Percentiles rank a stretch among this genome's conserved stretches.
Evolutionary conservation across 1,140 invertebrate species (phyloP).

Genomic region (Drosophila sproati): DNA sequence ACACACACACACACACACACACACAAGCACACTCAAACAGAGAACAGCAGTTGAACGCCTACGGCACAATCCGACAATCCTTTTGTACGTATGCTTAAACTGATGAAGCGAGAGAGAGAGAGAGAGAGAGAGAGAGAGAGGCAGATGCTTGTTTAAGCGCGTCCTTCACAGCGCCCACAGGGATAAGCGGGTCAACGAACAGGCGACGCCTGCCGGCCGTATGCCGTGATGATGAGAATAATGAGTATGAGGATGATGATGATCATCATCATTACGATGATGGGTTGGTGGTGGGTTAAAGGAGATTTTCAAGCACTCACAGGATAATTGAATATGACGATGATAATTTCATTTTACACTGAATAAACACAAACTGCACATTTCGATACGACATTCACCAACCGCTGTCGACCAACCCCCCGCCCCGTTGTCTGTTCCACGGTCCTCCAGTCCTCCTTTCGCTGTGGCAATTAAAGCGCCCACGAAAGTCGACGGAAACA

Average conservation of each 20-base stretch:
- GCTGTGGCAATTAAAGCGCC: constrained; percentile 59
- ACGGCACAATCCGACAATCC: constrained; percentile 36
- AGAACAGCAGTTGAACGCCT: constrained; percentile 15
- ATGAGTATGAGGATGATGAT: background rate
- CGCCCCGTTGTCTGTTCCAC: background rate
- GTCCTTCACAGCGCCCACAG: constrained; percentile 48
- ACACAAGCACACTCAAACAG: background rate
- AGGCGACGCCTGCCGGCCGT: background rate
- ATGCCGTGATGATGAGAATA: background rate
- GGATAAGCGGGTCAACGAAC: constrained; percentile 51
- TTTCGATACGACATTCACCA: constrained; percentile 43
- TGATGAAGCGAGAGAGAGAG: background rate
- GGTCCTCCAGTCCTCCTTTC: constrained; percentile 24
- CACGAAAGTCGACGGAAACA: constrained; percentile 37
- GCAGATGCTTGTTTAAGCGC: constrained; percentile 28
- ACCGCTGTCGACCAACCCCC: background rate
- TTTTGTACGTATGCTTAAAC: constrained; percentile 32
- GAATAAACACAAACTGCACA: constrained; percentile 73
- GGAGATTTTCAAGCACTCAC: constrained; percentile 38
- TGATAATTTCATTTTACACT: constrained; percentile 77
- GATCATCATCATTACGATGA: background rate
- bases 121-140: background rate
- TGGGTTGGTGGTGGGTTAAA: background rate
- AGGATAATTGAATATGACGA: constrained; percentile 76
- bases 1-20: background rate